A percentile compares a stretch with the other conserved stretches of the same genome.
phyloP scores from a whole-genome alignment of 2,113 vertebrate genomes.

The Kryptolebias marmoratus region DNA sequence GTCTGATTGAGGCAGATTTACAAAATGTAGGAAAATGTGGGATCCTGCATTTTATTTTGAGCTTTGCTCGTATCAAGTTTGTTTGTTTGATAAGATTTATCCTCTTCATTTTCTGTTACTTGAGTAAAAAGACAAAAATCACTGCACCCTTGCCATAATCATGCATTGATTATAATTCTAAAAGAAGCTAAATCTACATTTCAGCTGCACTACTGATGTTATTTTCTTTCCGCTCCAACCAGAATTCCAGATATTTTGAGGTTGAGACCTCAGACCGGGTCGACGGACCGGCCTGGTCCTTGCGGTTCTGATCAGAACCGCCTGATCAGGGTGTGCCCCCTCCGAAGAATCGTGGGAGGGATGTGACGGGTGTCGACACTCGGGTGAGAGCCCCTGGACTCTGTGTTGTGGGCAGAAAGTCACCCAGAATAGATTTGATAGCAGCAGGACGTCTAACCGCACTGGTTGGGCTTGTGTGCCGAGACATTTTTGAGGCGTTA shows the following conservation, averaged over 20 bases:
- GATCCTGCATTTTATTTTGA: neutral
- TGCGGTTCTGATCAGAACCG: constrained; percentile 50
- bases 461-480: constrained; percentile 55
- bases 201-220: neutral
- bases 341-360: constrained; percentile 48
- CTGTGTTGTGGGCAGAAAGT: constrained; percentile 55
- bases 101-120: neutral
- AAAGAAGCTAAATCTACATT: neutral
- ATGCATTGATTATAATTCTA: neutral
- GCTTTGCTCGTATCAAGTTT: neutral
- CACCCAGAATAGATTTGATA: constrained; percentile 60
- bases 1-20: too few relatives aligned
- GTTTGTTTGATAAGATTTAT: neutral
- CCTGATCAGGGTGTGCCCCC: constrained; percentile 56
- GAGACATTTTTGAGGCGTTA: neutral
- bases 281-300: constrained; percentile 43
- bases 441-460: constrained; percentile 59
- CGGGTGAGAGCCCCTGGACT: constrained; percentile 57
- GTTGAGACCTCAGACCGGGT: constrained; percentile 36
- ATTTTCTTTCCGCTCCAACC: neutral
- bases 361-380: constrained; percentile 55
- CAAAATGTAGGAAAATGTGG: neutral
- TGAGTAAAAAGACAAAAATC: neutral
- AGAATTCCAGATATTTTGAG: constrained; percentile 47
- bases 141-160: neutral